Evolutionary conservation across 2,888 invertebrate species (phyloP), one percentile per base, ranked within the genome.

Genomic region (Phania funesta): DNA sequence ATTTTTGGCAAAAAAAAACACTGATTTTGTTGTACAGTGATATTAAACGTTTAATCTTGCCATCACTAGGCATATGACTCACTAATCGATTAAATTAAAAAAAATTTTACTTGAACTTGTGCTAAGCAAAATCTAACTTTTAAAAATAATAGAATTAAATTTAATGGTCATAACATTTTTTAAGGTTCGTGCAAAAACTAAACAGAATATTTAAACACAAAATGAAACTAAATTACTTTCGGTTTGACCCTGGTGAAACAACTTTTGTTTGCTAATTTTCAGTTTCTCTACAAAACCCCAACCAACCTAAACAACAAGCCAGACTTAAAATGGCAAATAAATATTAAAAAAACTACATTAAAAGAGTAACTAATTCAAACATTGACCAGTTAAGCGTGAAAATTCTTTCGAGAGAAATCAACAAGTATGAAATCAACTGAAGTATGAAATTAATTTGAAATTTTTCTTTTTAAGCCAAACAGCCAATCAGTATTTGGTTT

Each of bases 391-490:
- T 32, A 76, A 76, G 67, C 76, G 67, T 75, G 35, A 67, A 75
- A 58, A 75, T 58, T 65, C 26, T 75, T 67, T 58, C 11, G 38
- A 62, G 56, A n/a, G 20, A 56, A 73, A 65, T 38, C 67, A 60
- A 60, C 48, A 22, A 29, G 4, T 7, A 29, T n/a, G n/a, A n/a
- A n/a, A n/a, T 38, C 9, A 76, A 68, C 29, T 41, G 60, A 68
- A 68, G 60, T 76, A 22, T 76, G 76, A 76, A 76, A 76, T 76
- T 76, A 76, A 75, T 46, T 62, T 41, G 16, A 52, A 46, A 13
- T 13, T 44, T 70, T 60, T 60, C 35, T 24, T 41, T 18, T 62
- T 16, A 29, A 54, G 13, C 41, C 20, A 46, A 20, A 11, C 26
- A 48, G 32, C 32, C 9, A 32, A 32, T n/a, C n/a, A n/a, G n/a